Percentiles rank a stretch among this genome's conserved stretches.
Evolutionary conservation across 2,797 vertebrate species (phyloP).

Genomic region (Trachops cirrhosus): DNA sequence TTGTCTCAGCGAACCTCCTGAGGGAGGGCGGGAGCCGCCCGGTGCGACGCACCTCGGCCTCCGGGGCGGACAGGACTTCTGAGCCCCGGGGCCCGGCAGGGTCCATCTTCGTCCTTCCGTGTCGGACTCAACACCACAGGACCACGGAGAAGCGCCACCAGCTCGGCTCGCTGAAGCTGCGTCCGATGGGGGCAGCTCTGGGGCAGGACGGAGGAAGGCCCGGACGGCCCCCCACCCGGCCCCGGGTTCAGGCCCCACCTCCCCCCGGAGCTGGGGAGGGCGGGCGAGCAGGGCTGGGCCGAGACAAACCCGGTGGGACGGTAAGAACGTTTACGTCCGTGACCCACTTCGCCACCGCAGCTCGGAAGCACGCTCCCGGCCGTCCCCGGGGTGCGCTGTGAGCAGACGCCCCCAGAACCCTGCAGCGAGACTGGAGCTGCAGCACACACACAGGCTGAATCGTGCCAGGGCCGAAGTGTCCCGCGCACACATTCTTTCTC

Average conservation of each 20-base stretch:
- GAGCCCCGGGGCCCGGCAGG: conserved; percentile 21
- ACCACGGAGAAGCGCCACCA: conserved; percentile 54
- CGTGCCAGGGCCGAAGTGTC: not conserved
- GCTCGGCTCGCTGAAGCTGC: conserved; percentile 61
- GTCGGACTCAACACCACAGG: conserved; percentile 61
- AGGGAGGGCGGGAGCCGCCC: conserved; percentile 8
- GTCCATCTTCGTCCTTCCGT: conserved; percentile 68
- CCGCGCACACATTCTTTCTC: not conserved
- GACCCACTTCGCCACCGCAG: no score
- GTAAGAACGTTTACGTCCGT: not conserved
- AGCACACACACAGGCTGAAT: not conserved
- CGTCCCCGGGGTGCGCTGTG: not conserved
- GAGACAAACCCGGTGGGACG: not conserved
- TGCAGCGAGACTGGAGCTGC: no score
- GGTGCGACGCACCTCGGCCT: conserved; percentile 32
- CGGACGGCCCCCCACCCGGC: not conserved
- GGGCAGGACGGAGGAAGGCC: conserved; percentile 63
- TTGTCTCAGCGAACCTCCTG: no score
- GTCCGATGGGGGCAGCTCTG: conserved; percentile 58
- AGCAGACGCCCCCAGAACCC: not conserved
- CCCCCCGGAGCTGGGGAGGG: not conserved
- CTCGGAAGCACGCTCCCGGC: no score
- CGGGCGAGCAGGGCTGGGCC: no score
- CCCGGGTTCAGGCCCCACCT: conserved; percentile 16
- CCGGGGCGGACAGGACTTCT: conserved; percentile 58